A percentile compares a stretch with the other conserved stretches of the same genome.
These are phyloP conservation scores for Acridotheres tristis DNA, from an alignment of 2,797 vertebrate species.

Conservation along the genomic window DNA sequence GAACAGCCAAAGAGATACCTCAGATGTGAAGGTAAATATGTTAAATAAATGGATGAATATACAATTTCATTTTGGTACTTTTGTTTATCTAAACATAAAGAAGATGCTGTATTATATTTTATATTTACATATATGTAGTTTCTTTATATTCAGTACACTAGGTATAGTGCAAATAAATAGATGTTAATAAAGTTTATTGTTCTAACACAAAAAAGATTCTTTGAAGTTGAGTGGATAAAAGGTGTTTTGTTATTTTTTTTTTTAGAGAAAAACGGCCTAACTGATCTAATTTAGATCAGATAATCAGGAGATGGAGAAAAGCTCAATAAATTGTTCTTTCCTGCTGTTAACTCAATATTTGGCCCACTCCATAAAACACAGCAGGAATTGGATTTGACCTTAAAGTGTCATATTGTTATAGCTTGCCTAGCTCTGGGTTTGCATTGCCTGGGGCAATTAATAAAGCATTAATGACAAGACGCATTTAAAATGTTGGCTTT, in stretches of 20 bases:
- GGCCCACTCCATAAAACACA: constrained; percentile 86
- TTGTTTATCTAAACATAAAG: not conserved
- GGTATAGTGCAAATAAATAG: constrained; percentile 2
- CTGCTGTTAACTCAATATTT: constrained; percentile 89
- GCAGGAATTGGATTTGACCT: constrained; percentile 93
- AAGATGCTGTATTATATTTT: not conserved
- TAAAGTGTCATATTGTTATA: constrained; percentile 97
- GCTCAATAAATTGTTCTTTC: constrained; percentile 80
- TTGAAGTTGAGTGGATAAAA: constrained; percentile 65
- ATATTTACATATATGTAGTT: not conserved
- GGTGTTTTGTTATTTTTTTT: constrained; percentile 52
- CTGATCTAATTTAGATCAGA: constrained; percentile 76
- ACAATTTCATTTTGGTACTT: not conserved
- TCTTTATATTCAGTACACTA: not conserved
- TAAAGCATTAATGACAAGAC: constrained; percentile 99
- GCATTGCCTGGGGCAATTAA: constrained; percentile 94
- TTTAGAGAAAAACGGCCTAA: constrained; percentile 61
- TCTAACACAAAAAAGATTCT: constrained; percentile 52
- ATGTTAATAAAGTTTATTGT: not conserved
- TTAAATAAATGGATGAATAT: not conserved
- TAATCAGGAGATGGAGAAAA: constrained; percentile 75
- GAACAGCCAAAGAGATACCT: constrained; percentile 97
- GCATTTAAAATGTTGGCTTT: constrained; percentile 95
- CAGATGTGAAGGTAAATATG: constrained; percentile 92
- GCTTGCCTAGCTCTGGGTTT: constrained; percentile 86